Base-by-base conservation (phyloP, 2,113 vertebrate species). In the Craseonycteris thonglongyai region DNA sequence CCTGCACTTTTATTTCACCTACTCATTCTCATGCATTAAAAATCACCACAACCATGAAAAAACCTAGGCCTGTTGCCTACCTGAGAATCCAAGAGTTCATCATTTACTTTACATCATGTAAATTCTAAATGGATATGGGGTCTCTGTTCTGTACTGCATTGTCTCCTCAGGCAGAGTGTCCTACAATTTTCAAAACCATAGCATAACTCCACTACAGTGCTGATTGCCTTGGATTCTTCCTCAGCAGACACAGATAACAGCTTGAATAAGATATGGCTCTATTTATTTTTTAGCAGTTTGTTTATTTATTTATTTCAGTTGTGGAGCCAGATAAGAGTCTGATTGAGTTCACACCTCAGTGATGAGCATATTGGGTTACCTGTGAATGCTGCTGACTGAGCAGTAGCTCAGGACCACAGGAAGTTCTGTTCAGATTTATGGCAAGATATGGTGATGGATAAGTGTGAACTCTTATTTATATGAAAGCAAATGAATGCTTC, bases 261-360 rank as follows among this genome's bases (percentile, higher is more conserved):
- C 85, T 86, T 90, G 69, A 83, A 88, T 81, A 68, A 92, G 74
- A 65, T 42, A 76, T 0, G 11, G 49, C 38, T 92, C 26, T 40
- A 90, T 96, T 96, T 88, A 74, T 76, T 92, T 92, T 90, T 90
- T 65, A 85, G 45, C 21, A 72, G n/a, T 40, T 49, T 81, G 16
- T 40, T 90, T 94, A 66, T 88, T 94, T 95, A 81, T 88, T 96
- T 93, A 89, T 78, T 93, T 91, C 63, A 76, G 54, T 58, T 71
- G 59, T 66, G 30, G 69, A 91, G 76, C 18, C 54, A 84, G 93
- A 88, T 92, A 94, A 87, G 72, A 88, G 68, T 40, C 45, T 54
- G 54, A 92, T 3, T 78, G 90, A 90, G 68, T 96, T 96, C 88
- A 92, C 4, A 78, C 87, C 42, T 95, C 72, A 82, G 66, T 68